These are phyloP conservation scores for Pluvianellus socialis DNA, from an alignment of 2,113 vertebrate species.

Conservation along the genomic window DNA sequence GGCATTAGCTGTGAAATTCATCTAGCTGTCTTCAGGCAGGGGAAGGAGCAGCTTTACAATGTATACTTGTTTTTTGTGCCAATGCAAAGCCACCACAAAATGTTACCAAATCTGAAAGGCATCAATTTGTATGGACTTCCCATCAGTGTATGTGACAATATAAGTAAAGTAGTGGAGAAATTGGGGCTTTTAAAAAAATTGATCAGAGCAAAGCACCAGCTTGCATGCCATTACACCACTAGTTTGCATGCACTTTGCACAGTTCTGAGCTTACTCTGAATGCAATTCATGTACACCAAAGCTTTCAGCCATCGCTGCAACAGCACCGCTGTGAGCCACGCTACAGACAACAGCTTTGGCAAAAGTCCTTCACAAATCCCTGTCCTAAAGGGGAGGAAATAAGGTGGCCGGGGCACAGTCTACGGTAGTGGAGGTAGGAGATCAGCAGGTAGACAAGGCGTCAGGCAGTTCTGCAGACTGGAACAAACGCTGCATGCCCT, in stretches of 20 bases:
- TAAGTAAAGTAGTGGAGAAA: background rate
- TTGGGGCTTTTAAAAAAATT: background rate
- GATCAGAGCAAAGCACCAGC: background rate
- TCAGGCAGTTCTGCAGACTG: background rate
- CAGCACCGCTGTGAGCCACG: rapidly evolving
- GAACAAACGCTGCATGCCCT: background rate
- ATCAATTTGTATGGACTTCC: background rate
- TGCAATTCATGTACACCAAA: background rate
- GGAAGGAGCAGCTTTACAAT: background rate
- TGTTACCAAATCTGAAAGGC: background rate
- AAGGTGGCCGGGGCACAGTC: background rate
- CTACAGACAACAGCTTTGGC: background rate
- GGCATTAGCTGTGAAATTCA: background rate
- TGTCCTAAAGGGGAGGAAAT: background rate
- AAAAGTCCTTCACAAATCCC: background rate
- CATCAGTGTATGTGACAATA: background rate
- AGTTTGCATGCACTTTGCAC: background rate
- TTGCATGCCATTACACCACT: background rate
- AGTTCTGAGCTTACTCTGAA: background rate
- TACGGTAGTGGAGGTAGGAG: background rate
- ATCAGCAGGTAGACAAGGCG: background rate
- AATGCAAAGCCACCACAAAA: background rate
- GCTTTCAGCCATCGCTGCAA: background rate
- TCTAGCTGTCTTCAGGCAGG: background rate
- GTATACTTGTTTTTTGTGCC: background rate